Percentiles rank a stretch among this genome's conserved stretches.
phyloP scores from a whole-genome alignment of 2,888 invertebrate genomes.

The Amphipyra tragopoginis region DNA sequence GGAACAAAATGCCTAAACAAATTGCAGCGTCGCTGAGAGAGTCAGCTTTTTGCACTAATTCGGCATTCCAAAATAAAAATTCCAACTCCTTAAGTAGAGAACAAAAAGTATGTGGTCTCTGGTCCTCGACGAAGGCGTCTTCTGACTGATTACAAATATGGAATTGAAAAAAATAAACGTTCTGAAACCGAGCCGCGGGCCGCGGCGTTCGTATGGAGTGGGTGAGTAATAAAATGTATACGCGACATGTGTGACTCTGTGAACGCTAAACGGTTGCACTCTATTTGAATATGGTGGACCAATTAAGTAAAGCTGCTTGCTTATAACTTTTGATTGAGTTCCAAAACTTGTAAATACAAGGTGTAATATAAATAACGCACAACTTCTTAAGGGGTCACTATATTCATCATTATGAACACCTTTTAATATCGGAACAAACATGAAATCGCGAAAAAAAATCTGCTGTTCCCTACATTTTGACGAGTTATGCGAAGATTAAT shows the following conservation, averaged over 20 bases:
- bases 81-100: slow-evolving; percentile 83
- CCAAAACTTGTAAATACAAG: slow-evolving; percentile 1
- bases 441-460: too few species aligned
- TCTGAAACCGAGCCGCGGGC: slow-evolving; percentile 72
- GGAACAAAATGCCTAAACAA: slow-evolving; percentile 89
- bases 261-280: slow-evolving; percentile 38
- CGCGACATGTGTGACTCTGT: slow-evolving; percentile 48
- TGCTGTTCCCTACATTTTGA: too few species aligned
- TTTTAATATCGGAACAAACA: too few species aligned
- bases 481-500: too few species aligned
- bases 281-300: slow-evolving; percentile 42
- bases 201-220: slow-evolving; percentile 50
- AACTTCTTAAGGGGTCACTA: too few species aligned
- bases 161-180: slow-evolving; percentile 69
- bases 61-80: slow-evolving; percentile 90
- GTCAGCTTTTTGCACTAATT: slow-evolving; percentile 88
- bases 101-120: slow-evolving; percentile 76
- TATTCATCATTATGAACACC: too few species aligned
- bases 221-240: slow-evolving; percentile 56
- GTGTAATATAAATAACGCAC: too few species aligned
- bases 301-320: slow-evolving; percentile 14
- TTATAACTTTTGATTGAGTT: slow-evolving; percentile 9
- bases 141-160: slow-evolving; percentile 70
- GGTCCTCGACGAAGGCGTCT: slow-evolving; percentile 76
- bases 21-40: slow-evolving; percentile 83